These are phyloP conservation scores for Fissipunctia ypsillon DNA, from an alignment of 2,888 invertebrate species.

Conservation along the genomic window DNA sequence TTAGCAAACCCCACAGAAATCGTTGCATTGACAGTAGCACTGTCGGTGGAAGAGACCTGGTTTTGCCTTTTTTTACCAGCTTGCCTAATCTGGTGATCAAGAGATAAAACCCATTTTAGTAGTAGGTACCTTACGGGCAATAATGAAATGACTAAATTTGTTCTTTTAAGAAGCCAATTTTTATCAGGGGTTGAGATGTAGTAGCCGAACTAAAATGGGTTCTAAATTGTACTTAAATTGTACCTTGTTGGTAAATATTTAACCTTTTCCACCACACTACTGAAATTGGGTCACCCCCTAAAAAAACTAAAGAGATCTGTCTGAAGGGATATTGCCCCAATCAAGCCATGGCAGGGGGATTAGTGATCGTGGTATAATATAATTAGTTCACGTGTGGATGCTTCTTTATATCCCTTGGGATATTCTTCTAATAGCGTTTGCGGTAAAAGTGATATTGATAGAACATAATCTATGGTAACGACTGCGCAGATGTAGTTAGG, in stretches of 20 bases:
- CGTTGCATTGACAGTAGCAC: too few relatives aligned
- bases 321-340: slow-evolving; percentile 50
- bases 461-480: neutral
- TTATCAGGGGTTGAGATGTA: too few relatives aligned
- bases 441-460: slow-evolving; percentile 16
- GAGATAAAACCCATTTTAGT: too few relatives aligned
- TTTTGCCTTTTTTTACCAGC: neutral
- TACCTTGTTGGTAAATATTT: slow-evolving; percentile 10
- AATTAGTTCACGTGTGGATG: slow-evolving; percentile 47
- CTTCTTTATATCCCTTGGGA: slow-evolving; percentile 15
- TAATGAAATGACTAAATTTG: too few relatives aligned
- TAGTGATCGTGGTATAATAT: slow-evolving; percentile 48
- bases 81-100: too few relatives aligned
- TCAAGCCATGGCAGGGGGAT: slow-evolving; percentile 46
- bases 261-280: slow-evolving; percentile 15
- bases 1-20: too few relatives aligned
- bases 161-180: too few relatives aligned
- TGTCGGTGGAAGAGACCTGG: too few relatives aligned
- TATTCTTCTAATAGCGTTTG: neutral
- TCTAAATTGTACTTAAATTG: neutral
- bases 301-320: slow-evolving; percentile 51
- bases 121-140: too few relatives aligned
- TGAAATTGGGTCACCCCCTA: slow-evolving; percentile 28
- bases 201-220: neutral
- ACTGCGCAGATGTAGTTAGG: neutral